Evolutionary conservation across 2,797 vertebrate species (phyloP).

Genomic region (Acomys russatus): DNA sequence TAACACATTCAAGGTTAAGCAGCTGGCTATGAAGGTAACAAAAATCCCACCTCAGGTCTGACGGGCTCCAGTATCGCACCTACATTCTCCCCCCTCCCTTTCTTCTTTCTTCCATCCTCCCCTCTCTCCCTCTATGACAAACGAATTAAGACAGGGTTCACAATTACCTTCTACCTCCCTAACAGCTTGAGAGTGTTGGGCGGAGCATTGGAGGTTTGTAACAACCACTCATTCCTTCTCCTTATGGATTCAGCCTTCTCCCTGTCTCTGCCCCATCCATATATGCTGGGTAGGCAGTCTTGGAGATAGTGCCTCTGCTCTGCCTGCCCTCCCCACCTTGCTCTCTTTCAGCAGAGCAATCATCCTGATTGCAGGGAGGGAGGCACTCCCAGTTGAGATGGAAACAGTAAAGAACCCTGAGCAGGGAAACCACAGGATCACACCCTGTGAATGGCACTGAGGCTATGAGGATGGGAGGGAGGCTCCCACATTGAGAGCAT

Average conservation of each 20-base stretch:
- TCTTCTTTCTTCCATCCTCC: no score
- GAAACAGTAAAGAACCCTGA: background rate
- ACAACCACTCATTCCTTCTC: background rate
- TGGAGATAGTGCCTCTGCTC: background rate
- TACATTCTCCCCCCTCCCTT: background rate
- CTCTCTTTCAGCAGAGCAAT: background rate
- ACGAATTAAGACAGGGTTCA: background rate
- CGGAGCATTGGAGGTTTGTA: background rate
- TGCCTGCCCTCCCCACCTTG: background rate
- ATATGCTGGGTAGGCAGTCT: background rate
- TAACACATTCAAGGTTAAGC: background rate
- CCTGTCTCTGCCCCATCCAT: background rate
- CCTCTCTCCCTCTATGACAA: background rate
- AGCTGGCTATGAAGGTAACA: background rate
- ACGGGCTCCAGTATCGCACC: background rate
- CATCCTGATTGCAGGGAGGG: background rate
- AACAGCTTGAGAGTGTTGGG: background rate
- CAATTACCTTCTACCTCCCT: background rate
- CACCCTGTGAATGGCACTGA: accelerated
- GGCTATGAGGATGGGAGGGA: background rate
- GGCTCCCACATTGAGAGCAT: background rate
- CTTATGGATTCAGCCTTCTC: background rate
- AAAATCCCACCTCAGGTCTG: background rate
- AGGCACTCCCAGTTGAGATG: background rate
- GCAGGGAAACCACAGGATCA: background rate